Evolutionary conservation across 2,888 invertebrate genomes (phyloP).

Genomic region (Drosophila testacea): DNA sequence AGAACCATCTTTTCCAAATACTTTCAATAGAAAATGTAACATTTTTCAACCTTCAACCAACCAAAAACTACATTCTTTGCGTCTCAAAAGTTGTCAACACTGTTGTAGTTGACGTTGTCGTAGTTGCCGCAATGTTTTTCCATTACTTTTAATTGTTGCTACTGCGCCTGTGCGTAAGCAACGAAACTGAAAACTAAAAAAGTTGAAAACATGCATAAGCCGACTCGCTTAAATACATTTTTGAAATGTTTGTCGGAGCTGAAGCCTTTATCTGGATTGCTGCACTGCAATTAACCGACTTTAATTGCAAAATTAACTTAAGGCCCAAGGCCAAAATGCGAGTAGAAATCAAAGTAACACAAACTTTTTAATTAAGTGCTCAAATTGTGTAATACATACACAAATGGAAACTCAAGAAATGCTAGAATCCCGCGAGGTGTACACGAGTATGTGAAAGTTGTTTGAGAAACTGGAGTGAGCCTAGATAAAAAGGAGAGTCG

Average conservation of each 20-base stretch:
- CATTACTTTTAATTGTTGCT: constrained; percentile 79
- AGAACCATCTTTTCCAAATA: too few species aligned
- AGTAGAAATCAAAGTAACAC: constrained; percentile 53
- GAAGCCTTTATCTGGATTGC: constrained; percentile 27
- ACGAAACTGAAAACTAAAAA: constrained; percentile 11
- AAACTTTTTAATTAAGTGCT: constrained; percentile 67
- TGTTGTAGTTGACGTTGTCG: constrained; percentile 23
- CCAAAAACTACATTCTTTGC: too few species aligned
- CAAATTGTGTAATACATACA: constrained; percentile 30
- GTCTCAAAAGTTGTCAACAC: too few species aligned
- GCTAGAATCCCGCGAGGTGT: not conserved
- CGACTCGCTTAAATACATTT: constrained; percentile 1
- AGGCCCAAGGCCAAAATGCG: constrained; percentile 22
- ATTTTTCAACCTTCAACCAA: too few species aligned
- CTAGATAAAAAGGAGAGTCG: constrained; percentile 20
- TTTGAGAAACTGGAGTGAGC: not conserved
- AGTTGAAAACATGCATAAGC: constrained; percentile 28
- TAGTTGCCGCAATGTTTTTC: constrained; percentile 55
- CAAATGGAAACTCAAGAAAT: constrained; percentile 1
- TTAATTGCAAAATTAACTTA: constrained; percentile 70
- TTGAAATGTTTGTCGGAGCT: constrained; percentile 8
- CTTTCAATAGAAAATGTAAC: too few species aligned
- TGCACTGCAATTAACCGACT: constrained; percentile 52
- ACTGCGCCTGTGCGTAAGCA: constrained; percentile 60
- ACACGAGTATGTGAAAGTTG: not conserved